Conservation (phyloP, 2,888 invertebrate species). For the Eucera pruinosa region DNA sequence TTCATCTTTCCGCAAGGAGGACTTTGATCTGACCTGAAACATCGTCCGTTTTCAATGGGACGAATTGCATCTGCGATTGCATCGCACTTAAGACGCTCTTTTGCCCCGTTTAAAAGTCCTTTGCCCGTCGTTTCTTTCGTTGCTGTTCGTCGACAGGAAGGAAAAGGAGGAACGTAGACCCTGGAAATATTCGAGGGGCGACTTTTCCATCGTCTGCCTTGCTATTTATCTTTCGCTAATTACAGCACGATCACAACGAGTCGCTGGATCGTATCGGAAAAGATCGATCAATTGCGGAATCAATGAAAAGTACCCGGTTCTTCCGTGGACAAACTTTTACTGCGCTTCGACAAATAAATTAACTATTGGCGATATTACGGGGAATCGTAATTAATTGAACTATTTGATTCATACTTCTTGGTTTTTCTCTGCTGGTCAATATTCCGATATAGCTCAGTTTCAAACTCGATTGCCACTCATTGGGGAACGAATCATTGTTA, state of each 20-base stretch:
- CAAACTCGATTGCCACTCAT: not conserved
- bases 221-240: conserved; percentile 41
- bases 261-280: conserved; percentile 4
- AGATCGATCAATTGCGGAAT: conserved; percentile 1
- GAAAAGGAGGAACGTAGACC: no score
- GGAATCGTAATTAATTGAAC: conserved; percentile 25
- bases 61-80: conserved; percentile 50
- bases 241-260: conserved; percentile 14
- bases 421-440: not conserved
- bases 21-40: conserved; percentile 58
- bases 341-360: conserved; percentile 24
- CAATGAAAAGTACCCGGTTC: conserved; percentile 1
- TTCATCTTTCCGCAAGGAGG: conserved; percentile 37
- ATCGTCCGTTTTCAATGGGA: conserved; percentile 33
- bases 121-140: conserved; percentile 23
- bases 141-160: not conserved
- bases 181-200: conserved; percentile 11
- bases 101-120: conserved; percentile 38
- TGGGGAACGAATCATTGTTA: not conserved
- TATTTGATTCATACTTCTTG: not conserved
- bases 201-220: not conserved
- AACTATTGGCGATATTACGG: conserved; percentile 9
- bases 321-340: not conserved
- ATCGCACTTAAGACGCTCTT: conserved; percentile 49
- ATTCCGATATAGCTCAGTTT: not conserved